These are phyloP conservation scores for Helobdella robusta DNA, from an alignment of 2,888 invertebrate genomes.

Conservation along the genomic window DNA sequence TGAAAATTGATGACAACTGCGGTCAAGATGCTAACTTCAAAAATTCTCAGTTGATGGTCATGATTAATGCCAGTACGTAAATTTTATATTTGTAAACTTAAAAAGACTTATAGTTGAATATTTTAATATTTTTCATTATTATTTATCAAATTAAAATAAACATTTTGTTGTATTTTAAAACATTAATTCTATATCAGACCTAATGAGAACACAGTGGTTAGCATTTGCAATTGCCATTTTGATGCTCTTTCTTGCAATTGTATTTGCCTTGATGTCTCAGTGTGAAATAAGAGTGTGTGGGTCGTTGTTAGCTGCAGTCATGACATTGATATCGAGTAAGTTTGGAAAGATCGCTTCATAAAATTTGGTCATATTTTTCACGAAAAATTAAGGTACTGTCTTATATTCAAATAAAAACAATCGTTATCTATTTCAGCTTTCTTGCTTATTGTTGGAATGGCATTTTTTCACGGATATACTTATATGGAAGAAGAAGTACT, in stretches of 20 bases:
- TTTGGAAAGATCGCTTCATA: background rate
- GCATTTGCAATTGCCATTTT: slow-evolving; percentile 11
- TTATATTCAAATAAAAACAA: background rate
- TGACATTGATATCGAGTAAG: background rate
- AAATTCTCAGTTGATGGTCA: background rate
- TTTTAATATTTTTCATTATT: background rate
- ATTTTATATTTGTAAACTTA: slow-evolving; percentile 1
- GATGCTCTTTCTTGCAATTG: background rate
- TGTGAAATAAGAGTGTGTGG: background rate
- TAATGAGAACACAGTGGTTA: slow-evolving; percentile 20
- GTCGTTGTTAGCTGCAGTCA: background rate
- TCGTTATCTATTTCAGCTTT: slow-evolving; percentile 2
- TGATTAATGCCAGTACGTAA: slow-evolving; percentile 8
- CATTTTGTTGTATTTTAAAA: background rate
- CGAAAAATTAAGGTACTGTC: background rate
- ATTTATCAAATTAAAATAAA: background rate
- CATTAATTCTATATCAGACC: background rate
- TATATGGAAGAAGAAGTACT: slow-evolving; percentile 10
- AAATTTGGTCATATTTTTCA: background rate
- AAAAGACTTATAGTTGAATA: background rate
- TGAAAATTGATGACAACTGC: slow-evolving; percentile 13
- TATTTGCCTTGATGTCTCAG: slow-evolving; percentile 2
- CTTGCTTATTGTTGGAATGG: slow-evolving; percentile 19
- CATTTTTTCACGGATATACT: slow-evolving; percentile 10
- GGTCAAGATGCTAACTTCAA: background rate